Evolutionary conservation across 1,140 invertebrate genomes (phyloP).

Genomic region (Drosophila kikkawai): DNA sequence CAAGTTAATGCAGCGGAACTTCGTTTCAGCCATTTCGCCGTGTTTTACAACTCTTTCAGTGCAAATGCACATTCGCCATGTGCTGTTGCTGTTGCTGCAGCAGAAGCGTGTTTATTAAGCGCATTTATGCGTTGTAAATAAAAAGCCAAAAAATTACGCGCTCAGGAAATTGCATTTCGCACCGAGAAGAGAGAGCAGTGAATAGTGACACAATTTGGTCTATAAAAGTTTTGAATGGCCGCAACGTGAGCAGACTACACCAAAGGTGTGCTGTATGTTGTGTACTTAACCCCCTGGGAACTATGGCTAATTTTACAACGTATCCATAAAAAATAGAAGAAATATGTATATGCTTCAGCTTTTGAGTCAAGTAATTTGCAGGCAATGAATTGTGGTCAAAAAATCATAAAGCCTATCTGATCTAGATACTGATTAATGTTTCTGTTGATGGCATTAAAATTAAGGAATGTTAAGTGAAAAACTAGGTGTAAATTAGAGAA

Average conservation of each 20-base stretch:
- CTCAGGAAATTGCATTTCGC: constrained; percentile 58
- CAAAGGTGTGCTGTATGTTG: constrained; percentile 26
- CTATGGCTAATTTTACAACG: constrained; percentile 33
- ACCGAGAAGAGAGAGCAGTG: neutral
- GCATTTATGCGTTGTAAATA: constrained; percentile 79
- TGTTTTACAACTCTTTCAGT: constrained; percentile 64
- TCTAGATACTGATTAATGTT: constrained; percentile 16
- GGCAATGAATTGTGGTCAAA: constrained; percentile 6
- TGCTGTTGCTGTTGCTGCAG: constrained; percentile 26
- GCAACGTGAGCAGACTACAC: constrained; percentile 51
- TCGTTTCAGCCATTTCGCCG: constrained; percentile 54
- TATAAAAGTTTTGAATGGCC: constrained; percentile 77
- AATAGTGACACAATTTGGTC: constrained; percentile 67
- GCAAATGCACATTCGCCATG: constrained; percentile 50
- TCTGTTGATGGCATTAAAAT: constrained; percentile 1
- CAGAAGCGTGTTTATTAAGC: constrained; percentile 74
- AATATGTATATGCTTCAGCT: constrained; percentile 5
- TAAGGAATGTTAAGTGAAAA: neutral
- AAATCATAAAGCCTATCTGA: constrained; percentile 9
- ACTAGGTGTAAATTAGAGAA: neutral
- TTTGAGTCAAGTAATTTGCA: neutral
- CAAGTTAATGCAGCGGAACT: constrained; percentile 74
- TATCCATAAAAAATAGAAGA: constrained; percentile 8
- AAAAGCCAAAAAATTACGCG: constrained; percentile 55
- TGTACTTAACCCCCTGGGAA: constrained; percentile 10